Evolutionary conservation across 2,113 vertebrate genomes (phyloP).

Genomic region (Lamprotornis superbus): DNA sequence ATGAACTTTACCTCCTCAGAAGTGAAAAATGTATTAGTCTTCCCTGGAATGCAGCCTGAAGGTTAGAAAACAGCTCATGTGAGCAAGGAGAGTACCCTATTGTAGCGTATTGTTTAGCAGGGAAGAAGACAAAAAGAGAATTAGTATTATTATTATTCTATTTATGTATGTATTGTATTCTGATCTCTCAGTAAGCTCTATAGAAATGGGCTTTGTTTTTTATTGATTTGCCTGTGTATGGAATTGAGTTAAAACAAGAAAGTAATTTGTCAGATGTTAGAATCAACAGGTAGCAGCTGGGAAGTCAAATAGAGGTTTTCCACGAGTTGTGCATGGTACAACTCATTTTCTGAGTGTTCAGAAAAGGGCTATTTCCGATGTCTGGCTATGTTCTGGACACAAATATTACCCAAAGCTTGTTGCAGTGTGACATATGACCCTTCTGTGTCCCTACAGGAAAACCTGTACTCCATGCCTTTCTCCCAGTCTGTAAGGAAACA

Average conservation of each 20-base stretch:
- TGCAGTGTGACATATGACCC: not conserved
- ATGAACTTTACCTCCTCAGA: not conserved
- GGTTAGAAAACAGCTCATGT: not conserved
- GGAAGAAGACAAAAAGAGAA: not conserved
- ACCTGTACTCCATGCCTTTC: not conserved
- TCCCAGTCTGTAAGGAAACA: slow-evolving; percentile 18
- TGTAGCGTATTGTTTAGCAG: not conserved
- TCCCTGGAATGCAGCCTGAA: not conserved
- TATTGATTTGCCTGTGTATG: not conserved
- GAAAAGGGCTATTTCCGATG: not conserved
- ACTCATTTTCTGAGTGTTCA: not conserved
- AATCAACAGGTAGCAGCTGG: not conserved
- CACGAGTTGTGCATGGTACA: not conserved
- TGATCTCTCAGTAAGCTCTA: not conserved
- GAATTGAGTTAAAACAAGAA: not conserved
- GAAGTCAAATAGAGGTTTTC: not conserved
- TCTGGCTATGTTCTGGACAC: not conserved
- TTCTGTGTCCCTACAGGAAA: not conserved
- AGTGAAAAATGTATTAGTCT: not conserved
- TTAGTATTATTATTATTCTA: not conserved
- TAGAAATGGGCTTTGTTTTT: not conserved
- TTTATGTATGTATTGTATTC: not conserved
- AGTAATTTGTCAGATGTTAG: not conserved
- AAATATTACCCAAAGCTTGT: not conserved
- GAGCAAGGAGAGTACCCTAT: not conserved